Evolutionary conservation across 2,888 invertebrate species (phyloP).

Genomic region (Druceiella hillmani): DNA sequence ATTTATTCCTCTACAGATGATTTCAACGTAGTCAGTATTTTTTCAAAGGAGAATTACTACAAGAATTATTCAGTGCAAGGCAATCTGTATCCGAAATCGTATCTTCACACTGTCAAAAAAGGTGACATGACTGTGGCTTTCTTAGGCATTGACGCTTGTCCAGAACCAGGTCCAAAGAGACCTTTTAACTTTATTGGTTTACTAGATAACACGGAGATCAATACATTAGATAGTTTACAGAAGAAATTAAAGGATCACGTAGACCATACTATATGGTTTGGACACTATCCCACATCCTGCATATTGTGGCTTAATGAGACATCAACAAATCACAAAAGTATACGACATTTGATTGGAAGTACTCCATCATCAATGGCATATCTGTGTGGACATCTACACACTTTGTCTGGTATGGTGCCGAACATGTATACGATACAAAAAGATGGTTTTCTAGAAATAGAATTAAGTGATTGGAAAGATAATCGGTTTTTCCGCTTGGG

Average conservation of each 20-base stretch:
- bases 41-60: conserved; percentile 70
- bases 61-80: conserved; percentile 79
- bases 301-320: conserved; percentile 58
- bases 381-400: conserved; percentile 87
- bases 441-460: conserved; percentile 78
- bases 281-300: conserved; percentile 89
- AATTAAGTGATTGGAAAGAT: conserved; percentile 90
- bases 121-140: conserved; percentile 69
- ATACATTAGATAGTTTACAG: conserved; percentile 52
- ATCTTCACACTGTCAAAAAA: conserved; percentile 53
- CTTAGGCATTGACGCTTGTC: conserved; percentile 80
- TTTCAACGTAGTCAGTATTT: conserved; percentile 70
- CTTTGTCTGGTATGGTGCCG: conserved; percentile 70
- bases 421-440: conserved; percentile 84
- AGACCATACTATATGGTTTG: conserved; percentile 60
- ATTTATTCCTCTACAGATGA: conserved; percentile 63
- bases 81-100: conserved; percentile 60
- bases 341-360: conserved; percentile 55
- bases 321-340: conserved; percentile 40
- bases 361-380: conserved; percentile 64
- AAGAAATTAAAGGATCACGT: conserved; percentile 45
- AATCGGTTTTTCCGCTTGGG: conserved; percentile 78
- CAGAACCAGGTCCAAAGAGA: conserved; percentile 78
- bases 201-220: conserved; percentile 53
- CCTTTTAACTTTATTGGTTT: conserved; percentile 90